These are phyloP conservation scores for Lagopus muta DNA, from an alignment of 2,113 vertebrate species.

Conservation along the genomic window DNA sequence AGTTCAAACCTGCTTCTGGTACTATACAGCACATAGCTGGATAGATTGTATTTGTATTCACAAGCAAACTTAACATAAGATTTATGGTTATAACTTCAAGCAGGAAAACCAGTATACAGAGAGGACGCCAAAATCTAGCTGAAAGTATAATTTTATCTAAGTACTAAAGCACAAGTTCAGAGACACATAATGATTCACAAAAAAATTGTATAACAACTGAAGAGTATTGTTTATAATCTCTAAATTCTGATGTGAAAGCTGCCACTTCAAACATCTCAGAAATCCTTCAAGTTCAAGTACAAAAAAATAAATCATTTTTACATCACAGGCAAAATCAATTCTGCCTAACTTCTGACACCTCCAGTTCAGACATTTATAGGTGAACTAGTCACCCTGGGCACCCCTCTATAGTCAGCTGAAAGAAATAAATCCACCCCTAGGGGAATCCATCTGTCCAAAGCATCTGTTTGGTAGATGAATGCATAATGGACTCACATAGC, in stretches of 20 bases:
- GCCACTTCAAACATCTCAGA: neutral
- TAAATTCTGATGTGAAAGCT: slow-evolving; percentile 13
- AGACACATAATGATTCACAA: neutral
- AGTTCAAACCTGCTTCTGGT: neutral
- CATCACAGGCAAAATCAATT: neutral
- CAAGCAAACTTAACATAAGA: neutral
- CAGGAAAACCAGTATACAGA: neutral
- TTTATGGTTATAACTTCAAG: neutral
- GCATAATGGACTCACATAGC: neutral
- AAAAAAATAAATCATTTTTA: slow-evolving; percentile 17
- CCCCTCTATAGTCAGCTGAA: neutral
- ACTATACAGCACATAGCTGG: neutral
- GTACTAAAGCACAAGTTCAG: neutral
- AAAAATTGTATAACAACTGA: neutral
- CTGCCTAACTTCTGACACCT: neutral
- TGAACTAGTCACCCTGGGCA: neutral
- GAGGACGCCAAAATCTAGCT: neutral
- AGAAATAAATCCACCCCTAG: neutral
- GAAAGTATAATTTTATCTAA: neutral
- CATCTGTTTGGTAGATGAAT: neutral
- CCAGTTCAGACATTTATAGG: slow-evolving; percentile 4
- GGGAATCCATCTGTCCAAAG: neutral
- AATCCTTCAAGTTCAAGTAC: neutral
- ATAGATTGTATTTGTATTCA: neutral
- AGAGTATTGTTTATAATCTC: neutral